Percentiles rank a stretch among this genome's conserved stretches.
phyloP scores from a whole-genome alignment of 2,113 vertebrate species.

The Arothron firmamentum region DNA sequence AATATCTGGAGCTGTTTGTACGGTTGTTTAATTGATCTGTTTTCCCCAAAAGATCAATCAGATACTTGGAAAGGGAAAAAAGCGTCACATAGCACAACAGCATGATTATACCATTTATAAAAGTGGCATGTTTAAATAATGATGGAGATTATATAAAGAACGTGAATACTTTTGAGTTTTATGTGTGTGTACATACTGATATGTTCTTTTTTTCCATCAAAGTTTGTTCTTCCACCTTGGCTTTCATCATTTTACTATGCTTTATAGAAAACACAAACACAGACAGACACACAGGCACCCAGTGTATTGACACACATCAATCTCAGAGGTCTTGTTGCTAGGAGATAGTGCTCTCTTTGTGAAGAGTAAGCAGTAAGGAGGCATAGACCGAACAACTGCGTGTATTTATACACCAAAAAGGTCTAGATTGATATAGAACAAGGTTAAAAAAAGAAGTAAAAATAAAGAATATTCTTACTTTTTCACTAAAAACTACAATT shows the following conservation, averaged over 20 bases:
- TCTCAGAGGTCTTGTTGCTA: slow-evolving; percentile 63
- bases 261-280: slow-evolving; percentile 4
- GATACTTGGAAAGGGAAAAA: no score
- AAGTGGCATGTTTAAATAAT: no score
- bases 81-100: no score
- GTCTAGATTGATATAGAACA: no score
- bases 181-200: slow-evolving; percentile 12
- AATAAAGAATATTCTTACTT: not conserved
- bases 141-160: no score
- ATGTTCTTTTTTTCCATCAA: not conserved
- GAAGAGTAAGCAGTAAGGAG: slow-evolving; percentile 33
- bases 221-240: slow-evolving; percentile 23
- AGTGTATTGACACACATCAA: slow-evolving; percentile 48
- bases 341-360: slow-evolving; percentile 65
- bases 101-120: no score
- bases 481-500: not conserved
- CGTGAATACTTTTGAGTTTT: no score
- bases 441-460: no score
- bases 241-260: slow-evolving; percentile 38
- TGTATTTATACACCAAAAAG: not conserved
- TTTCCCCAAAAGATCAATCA: slow-evolving; percentile 28
- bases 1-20: no score
- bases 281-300: slow-evolving; percentile 14
- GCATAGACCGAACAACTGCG: slow-evolving; percentile 23
- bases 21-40: slow-evolving; percentile 53